Conservation (phyloP, 2,797 vertebrate genomes). For the Lutjanus argentimaculatus region DNA sequence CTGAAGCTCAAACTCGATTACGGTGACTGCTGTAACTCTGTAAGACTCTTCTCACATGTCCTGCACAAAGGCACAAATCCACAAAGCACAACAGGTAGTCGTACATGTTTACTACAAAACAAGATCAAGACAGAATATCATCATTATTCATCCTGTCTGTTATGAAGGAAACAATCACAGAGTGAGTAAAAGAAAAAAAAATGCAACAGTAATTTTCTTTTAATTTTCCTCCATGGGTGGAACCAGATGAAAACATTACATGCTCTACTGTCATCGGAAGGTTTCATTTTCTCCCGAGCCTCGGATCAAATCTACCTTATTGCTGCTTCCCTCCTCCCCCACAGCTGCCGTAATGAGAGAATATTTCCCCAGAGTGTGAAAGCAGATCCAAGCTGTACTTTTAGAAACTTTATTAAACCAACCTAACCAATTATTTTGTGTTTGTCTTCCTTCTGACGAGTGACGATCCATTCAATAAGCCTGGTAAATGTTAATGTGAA, state of each 20-base stretch:
- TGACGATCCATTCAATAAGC: conserved; percentile 62
- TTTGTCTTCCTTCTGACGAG: conserved; percentile 69
- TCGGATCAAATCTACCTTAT: conserved; percentile 82
- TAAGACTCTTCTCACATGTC: neutral
- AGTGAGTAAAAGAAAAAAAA: conserved; percentile 34
- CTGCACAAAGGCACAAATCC: neutral
- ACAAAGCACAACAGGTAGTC: conserved; percentile 27
- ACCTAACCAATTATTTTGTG: conserved; percentile 77
- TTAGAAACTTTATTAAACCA: conserved; percentile 86
- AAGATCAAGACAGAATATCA: conserved; percentile 14
- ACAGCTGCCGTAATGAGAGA: conserved; percentile 81
- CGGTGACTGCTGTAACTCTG: neutral
- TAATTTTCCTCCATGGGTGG: conserved; percentile 78
- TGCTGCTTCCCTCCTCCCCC: conserved; percentile 77
- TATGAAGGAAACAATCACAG: conserved; percentile 58
- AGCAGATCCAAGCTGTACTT: conserved; percentile 78
- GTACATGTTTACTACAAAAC: conserved; percentile 12
- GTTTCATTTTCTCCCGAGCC: conserved; percentile 83
- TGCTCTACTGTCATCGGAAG: conserved; percentile 74
- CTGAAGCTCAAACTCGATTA: neutral
- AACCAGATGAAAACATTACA: conserved; percentile 81
- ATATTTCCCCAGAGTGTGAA: conserved; percentile 86
- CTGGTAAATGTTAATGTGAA: conserved; percentile 70
- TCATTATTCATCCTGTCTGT: conserved; percentile 15
- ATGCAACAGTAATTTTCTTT: conserved; percentile 69